These are phyloP conservation scores for Cephalopachus bancanus DNA, from an alignment of 2,797 vertebrate species.

Conservation along the genomic window DNA sequence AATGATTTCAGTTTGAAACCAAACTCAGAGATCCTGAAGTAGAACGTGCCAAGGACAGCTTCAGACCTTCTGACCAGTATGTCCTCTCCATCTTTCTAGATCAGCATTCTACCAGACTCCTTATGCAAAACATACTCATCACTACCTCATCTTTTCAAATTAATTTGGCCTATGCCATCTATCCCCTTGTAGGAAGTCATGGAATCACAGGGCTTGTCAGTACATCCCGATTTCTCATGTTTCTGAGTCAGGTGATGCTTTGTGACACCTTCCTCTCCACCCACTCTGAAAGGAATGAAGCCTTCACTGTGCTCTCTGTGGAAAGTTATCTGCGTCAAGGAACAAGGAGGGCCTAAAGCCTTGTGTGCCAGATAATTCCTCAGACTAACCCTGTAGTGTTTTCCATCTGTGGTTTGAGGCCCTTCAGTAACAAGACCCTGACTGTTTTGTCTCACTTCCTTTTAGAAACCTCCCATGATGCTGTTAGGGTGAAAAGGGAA, in stretches of 20 bases:
- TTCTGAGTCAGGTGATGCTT: neutral
- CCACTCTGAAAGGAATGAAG: neutral
- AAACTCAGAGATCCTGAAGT: neutral
- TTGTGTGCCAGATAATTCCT: slow-evolving; percentile 52
- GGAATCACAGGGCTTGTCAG: neutral
- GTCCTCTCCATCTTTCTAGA: neutral
- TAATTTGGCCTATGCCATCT: neutral
- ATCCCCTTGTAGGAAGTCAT: neutral
- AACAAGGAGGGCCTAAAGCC: neutral
- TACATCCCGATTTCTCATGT: neutral
- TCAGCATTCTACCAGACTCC: neutral
- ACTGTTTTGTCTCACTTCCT: slow-evolving; percentile 60
- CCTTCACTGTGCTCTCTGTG: neutral
- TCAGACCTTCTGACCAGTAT: neutral
- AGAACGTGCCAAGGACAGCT: neutral
- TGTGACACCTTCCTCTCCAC: neutral
- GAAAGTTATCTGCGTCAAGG: slow-evolving; percentile 53
- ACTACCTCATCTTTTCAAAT: slow-evolving; percentile 14
- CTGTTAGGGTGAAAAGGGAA: slow-evolving; percentile 60
- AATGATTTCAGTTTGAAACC: neutral
- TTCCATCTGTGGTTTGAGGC: slow-evolving; percentile 70
- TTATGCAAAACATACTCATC: neutral
- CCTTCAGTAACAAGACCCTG: slow-evolving; percentile 44
- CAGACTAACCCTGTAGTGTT: slow-evolving; percentile 55
- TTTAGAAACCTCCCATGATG: slow-evolving; percentile 59